Percentiles rank a stretch among this genome's conserved stretches.
These are phyloP conservation scores for Anthonomus grandis DNA, from an alignment of 1,140 invertebrate species.

Conservation along the genomic window DNA sequence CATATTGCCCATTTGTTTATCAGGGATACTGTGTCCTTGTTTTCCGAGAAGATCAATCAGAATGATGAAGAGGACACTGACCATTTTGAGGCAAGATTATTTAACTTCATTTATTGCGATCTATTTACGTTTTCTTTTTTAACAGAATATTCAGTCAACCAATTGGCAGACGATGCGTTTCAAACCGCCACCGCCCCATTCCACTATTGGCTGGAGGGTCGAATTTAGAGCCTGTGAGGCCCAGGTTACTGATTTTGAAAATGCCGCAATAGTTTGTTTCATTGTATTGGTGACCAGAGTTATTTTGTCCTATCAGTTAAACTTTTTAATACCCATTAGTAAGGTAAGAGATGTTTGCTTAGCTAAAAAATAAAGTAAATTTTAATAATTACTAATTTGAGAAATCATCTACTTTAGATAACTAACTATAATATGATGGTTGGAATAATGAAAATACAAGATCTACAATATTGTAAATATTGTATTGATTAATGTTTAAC, in stretches of 20 bases:
- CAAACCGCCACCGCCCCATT: constrained; percentile 94
- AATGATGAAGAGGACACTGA: constrained; percentile 93
- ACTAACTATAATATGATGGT: too few relatives aligned
- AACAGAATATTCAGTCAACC: constrained; percentile 97
- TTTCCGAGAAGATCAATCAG: constrained; percentile 93
- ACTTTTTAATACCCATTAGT: constrained; percentile 96
- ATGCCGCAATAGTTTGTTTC: constrained; percentile 98
- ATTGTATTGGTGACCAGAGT: constrained; percentile 94
- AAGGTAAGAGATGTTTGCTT: constrained; percentile 63
- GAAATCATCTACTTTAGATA: too few relatives aligned
- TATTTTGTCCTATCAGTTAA: constrained; percentile 93
- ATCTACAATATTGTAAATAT: too few relatives aligned
- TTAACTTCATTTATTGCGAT: background rate
- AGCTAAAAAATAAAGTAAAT: too few relatives aligned
- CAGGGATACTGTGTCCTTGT: constrained; percentile 92
- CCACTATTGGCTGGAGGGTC: constrained; percentile 97
- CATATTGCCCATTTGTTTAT: constrained; percentile 99
- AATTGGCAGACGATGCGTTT: constrained; percentile 99
- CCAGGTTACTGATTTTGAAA: constrained; percentile 99
- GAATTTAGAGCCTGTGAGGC: constrained; percentile 99
- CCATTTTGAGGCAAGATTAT: constrained; percentile 87
- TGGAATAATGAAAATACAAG: too few relatives aligned
- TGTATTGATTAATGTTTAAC: too few relatives aligned
- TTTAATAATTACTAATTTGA: too few relatives aligned
- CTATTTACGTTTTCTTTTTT: constrained; percentile 26